A percentile compares a stretch with the other conserved stretches of the same genome.
These are phyloP conservation scores for Saxidomus purpurata DNA, from an alignment of 1,140 invertebrate species.

Conservation along the genomic window DNA sequence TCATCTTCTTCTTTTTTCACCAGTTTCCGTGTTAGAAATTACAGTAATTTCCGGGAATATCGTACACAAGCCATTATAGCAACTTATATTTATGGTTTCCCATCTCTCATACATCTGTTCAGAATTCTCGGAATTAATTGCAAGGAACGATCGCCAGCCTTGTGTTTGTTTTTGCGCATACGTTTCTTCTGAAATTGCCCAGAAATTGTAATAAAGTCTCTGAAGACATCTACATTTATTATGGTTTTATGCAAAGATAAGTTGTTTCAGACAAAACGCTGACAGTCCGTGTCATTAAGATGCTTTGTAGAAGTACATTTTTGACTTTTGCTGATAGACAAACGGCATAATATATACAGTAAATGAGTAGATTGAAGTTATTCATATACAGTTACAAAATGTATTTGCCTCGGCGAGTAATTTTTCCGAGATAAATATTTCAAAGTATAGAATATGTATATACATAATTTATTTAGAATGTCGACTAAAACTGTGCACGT, in stretches of 20 bases:
- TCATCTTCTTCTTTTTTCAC: not conserved
- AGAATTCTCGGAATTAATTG: not conserved
- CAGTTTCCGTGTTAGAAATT: not conserved
- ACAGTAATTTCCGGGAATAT: not conserved
- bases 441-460: too few relatives aligned
- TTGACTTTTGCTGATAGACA: not conserved
- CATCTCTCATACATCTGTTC: constrained; percentile 9
- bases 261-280: constrained; percentile 9
- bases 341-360: too few relatives aligned
- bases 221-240: not conserved
- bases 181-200: not conserved
- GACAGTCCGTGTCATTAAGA: not conserved
- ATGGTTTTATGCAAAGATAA: not conserved
- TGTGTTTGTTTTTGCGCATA: not conserved
- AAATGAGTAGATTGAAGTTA: too few relatives aligned
- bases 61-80: not conserved
- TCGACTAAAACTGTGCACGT: too few relatives aligned
- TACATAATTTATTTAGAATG: too few relatives aligned
- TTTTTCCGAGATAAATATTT: too few relatives aligned
- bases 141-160: not conserved
- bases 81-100: not conserved
- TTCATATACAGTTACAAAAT: too few relatives aligned
- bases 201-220: constrained; percentile 3
- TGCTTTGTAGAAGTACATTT: not conserved
- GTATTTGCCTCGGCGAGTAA: too few relatives aligned